phyloP scores from a whole-genome alignment of 2,888 invertebrate species.

The Rhimphoctona megacephalus region DNA sequence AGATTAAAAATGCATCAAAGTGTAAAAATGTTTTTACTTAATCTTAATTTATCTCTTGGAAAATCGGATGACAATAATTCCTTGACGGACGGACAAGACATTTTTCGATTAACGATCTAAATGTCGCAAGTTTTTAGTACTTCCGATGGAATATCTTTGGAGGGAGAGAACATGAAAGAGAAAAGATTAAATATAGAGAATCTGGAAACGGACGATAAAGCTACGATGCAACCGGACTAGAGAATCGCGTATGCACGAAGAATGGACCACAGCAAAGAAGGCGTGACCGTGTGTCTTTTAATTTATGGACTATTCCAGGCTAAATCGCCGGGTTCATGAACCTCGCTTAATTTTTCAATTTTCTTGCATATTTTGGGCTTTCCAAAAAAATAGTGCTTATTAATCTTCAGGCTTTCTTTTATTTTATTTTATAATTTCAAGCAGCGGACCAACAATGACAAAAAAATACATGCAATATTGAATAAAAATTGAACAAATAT shows the following conservation, averaged over 20 bases:
- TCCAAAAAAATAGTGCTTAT: not conserved
- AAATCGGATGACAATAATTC: not conserved
- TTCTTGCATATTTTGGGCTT: not conserved
- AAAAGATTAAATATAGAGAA: constrained; percentile 29
- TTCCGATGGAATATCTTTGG: constrained; percentile 58
- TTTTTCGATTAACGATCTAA: constrained; percentile 44
- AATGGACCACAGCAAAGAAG: constrained; percentile 73
- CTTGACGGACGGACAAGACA: not conserved
- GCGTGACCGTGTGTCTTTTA: constrained; percentile 71
- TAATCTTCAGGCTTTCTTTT: not conserved
- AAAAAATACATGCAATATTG: not conserved
- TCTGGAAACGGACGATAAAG: constrained; percentile 37
- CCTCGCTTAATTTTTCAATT: not conserved
- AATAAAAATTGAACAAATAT: not conserved
- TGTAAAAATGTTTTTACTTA: not conserved
- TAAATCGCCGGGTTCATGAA: not conserved
- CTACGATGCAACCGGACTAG: constrained; percentile 54
- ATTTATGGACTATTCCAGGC: constrained; percentile 26
- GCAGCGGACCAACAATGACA: not conserved
- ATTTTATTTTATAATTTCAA: not conserved
- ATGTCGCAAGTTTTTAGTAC: constrained; percentile 58
- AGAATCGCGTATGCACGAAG: constrained; percentile 71
- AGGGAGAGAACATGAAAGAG: constrained; percentile 27
- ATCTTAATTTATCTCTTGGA: not conserved
- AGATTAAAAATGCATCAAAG: not conserved